Base-by-base conservation (phyloP, 2,888 invertebrate species). In the Sphaeridia pumilis region DNA sequence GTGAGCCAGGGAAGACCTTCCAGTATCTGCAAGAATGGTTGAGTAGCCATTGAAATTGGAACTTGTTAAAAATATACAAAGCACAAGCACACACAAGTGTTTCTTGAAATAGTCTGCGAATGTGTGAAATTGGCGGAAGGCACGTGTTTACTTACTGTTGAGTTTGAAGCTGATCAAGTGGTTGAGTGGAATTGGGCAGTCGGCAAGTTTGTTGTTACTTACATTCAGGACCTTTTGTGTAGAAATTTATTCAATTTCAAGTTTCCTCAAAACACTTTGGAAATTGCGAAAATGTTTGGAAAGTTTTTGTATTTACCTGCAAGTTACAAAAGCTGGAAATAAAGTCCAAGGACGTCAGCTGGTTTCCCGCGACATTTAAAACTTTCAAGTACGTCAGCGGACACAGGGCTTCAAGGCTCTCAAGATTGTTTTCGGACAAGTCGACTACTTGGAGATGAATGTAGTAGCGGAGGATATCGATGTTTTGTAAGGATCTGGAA, bases 321-420 rank as follows among this genome's bases (percentile, higher is more conserved):
- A 55, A 26, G 28, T 47, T 47, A 1, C 20, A 25, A 25, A 41
- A 55, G 2, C 42, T 46, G 1, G 54, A 45, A 21, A 54, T 22
- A 4, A 36, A 20, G 14, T 38, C 26, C 2, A 54, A 25, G 4
- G 34, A 45, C 1, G 35, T 10, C 1, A 54, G 21, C 7, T 20
- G 4, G 43, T 54, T 54, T 3, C 46, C 46, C n/a, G 49, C 49
- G 2, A 46, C 34, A 27, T 54, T 54, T n/a, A 54, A 25, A 27
- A 50, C 46, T 17, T 49, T 46, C 2, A 54, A 24, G 25, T 46
- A 49, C 5, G 36, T 46, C 41, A 54, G 21, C 1, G 42, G 12
- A 2, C 4, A 5, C 3, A 54, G 12, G 2, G 49, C 41, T 2
- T 14, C 25, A 25, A 54, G 17, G 21, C 34, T 49, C 7, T 31